A percentile compares a stretch with the other conserved stretches of the same genome.
Conservation (phyloP, 2,113 vertebrate genomes). For the Pristiophorus japonicus region DNA sequence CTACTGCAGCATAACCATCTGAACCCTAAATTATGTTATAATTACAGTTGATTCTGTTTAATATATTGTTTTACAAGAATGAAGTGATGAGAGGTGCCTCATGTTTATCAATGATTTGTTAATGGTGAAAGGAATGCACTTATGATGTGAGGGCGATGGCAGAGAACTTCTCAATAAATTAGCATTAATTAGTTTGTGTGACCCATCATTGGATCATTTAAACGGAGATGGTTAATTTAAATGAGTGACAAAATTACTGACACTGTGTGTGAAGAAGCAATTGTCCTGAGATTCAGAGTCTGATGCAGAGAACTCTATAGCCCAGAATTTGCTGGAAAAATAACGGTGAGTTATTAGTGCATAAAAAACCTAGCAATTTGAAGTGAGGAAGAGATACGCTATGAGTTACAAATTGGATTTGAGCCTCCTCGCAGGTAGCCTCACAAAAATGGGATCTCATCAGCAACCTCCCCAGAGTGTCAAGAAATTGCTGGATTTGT, state of each 20-base stretch:
- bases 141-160: neutral
- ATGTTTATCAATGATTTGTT: neutral
- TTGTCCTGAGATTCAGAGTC: neutral
- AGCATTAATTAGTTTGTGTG: neutral
- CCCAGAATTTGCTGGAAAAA: no score
- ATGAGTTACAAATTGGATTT: no score
- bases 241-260: neutral
- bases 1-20: neutral
- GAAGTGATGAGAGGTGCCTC: neutral
- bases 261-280: neutral
- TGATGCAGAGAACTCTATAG: no score
- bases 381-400: no score
- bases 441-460: no score
- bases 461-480: no score
- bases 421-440: no score
- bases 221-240: neutral
- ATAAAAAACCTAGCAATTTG: no score
- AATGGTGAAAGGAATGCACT: neutral
- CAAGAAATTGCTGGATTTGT: no score
- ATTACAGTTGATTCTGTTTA: neutral
- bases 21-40: neutral
- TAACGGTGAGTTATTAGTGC: no score
- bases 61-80: neutral
- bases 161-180: neutral
- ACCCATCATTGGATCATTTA: neutral